Conservation (phyloP, 2,888 invertebrate genomes). For the Polia nebulosa region DNA sequence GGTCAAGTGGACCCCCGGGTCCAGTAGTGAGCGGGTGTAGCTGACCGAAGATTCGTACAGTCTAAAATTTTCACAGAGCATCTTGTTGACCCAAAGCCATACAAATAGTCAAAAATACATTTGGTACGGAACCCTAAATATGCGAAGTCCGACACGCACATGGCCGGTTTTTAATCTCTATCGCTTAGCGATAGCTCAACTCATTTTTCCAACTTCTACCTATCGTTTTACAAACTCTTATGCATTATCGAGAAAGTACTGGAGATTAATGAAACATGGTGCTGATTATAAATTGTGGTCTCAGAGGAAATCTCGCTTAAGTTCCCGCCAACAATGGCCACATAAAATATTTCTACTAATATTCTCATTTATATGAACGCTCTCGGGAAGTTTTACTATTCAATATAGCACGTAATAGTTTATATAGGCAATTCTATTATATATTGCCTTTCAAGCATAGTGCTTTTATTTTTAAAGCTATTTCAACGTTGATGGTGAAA, state of each 20-base stretch:
- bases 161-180: too few relatives aligned
- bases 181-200: too few relatives aligned
- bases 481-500: slow-evolving; percentile 53
- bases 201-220: slow-evolving; percentile 21
- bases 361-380: slow-evolving; percentile 77
- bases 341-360: slow-evolving; percentile 81
- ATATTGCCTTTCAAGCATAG: slow-evolving; percentile 49
- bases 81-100: too few relatives aligned
- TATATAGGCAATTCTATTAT: slow-evolving; percentile 60
- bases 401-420: slow-evolving; percentile 72
- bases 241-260: slow-evolving; percentile 74
- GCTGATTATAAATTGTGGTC: slow-evolving; percentile 83
- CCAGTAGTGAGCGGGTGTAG: too few relatives aligned
- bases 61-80: too few relatives aligned
- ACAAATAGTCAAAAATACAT: too few relatives aligned
- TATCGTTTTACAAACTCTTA: slow-evolving; percentile 51
- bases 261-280: slow-evolving; percentile 80
- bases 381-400: slow-evolving; percentile 75
- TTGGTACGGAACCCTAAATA: too few relatives aligned
- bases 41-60: too few relatives aligned
- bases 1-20: too few relatives aligned
- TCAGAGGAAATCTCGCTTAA: slow-evolving; percentile 86
- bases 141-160: too few relatives aligned
- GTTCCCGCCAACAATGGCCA: slow-evolving; percentile 80
- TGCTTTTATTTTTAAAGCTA: slow-evolving; percentile 54